Base-by-base conservation (phyloP, 2,113 vertebrate species). In the Vidua macroura region DNA sequence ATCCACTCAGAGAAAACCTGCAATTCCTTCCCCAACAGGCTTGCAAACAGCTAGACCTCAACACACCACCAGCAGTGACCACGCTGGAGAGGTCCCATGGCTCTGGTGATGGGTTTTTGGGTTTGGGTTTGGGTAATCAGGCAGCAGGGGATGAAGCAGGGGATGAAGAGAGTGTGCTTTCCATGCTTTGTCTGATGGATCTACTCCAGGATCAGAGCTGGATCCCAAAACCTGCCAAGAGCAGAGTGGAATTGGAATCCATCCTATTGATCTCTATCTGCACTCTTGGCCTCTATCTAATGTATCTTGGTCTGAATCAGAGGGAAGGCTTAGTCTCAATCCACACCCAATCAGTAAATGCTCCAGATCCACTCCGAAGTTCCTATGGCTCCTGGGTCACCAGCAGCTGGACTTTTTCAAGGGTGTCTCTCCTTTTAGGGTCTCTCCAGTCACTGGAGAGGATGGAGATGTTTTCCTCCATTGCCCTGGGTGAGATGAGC, bases 251-350 rank as follows among this genome's bases (percentile, higher is more conserved):
- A 33, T 15, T 78, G 49, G 21, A 28, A 79, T 84, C 44, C 15
- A 1, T 23, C 1, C 4, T 53, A 4, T 6, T 52, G 74, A 62
- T 69, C 12, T 46, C 63, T 15, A 2, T 17, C 27, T 13, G 3
- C 9, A 4, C 13, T 7, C 52, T 20, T 46, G n/a, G 39, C 62
- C 7, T 78, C 64, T 39, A 0, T 10, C 6, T 33, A 8, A 31
- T 46, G 0, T 11, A 2, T 31, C 13, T 41, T 74, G 11, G 17
- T 46, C 8, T 48, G 24, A 25, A 2, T 7, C 21, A 25, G 64
- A 49, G 31, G 17, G 7, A 52, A 81, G 27, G 5, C 13, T 77
- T 51, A 21, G 15, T 39, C 25, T 56, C 1, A 3, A 15, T 24
- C 35, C 37, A 35, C 28, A 30, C 7, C 7, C 17, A 12, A 5